Evolutionary conservation across 1,140 invertebrate species (phyloP).

Genomic region (Drosophila paulistorum): DNA sequence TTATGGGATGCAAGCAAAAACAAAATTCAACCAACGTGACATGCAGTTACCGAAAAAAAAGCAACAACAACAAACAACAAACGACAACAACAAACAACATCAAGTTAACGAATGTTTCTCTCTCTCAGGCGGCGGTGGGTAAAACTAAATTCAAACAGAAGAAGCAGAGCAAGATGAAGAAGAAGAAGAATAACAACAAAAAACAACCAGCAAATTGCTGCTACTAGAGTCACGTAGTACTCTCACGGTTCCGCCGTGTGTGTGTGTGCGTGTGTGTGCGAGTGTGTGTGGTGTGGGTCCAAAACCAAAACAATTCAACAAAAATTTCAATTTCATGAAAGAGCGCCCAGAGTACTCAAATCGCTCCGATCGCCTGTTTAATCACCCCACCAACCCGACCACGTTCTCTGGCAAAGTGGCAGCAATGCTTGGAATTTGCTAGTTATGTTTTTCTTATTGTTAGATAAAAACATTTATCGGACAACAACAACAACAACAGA

Average conservation of each 20-base stretch:
- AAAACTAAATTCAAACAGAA: constrained; percentile 35
- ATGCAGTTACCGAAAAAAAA: constrained; percentile 60
- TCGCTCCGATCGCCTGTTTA: neutral
- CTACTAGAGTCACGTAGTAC: constrained; percentile 44
- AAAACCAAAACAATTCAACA: constrained; percentile 31
- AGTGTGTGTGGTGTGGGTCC: constrained; percentile 3
- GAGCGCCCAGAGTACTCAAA: neutral
- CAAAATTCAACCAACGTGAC: constrained; percentile 63
- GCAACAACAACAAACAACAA: too few species aligned
- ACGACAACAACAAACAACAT: neutral
- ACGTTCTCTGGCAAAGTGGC: constrained; percentile 33
- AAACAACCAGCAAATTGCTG: constrained; percentile 56
- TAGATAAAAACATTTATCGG: constrained; percentile 53
- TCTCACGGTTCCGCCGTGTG: constrained; percentile 17
- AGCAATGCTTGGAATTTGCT: constrained; percentile 71
- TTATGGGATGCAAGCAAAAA: constrained; percentile 65
- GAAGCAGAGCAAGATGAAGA: too few species aligned
- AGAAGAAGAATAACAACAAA: neutral
- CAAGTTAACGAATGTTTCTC: constrained; percentile 71
- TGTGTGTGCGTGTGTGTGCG: neutral
- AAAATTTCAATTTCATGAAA: neutral
- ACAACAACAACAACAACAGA: too few species aligned
- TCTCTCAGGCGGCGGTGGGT: constrained; percentile 56
- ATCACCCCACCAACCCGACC: constrained; percentile 21
- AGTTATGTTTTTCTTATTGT: constrained; percentile 63